Base-by-base conservation (phyloP, 37 sponge, comb jelly and placozoan species). In the Geodia barretti region DNA sequence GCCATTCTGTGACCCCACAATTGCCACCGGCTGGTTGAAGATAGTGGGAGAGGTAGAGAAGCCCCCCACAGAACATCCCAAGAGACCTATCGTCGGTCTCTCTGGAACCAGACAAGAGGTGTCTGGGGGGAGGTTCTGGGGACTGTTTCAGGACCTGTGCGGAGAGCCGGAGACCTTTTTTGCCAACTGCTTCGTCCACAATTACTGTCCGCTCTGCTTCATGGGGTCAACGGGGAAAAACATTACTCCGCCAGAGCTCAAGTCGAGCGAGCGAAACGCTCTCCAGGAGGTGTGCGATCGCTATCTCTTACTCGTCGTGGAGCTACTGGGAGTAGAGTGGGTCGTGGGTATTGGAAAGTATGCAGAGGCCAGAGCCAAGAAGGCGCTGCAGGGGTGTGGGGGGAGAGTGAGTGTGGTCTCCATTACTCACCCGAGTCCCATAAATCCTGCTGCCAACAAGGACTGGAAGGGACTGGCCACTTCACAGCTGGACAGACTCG, bases 151-250 rank as follows among this genome's bases (percentile, higher is more conserved):
- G 47, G 38, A 63, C 21, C 64, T 92, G 2, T 90, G 91, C 81
- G 80, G 75, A n/a, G 58, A 67, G 14, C 86, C 93, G 8, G 70
- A 84, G 1, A 28, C 20, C 1, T 88, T 88, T 72, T 92, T 92
- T 70, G 81, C 26, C 24, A 88, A 84, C 78, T 88, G 93, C 60
- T 92, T 79, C 47, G 93, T 92, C 4, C 86, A 88, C 76, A 92
- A 92, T 60, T 92, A 92, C 82, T 92, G 93, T 62, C 89, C 93
- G 0, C 68, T 87, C 9, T 88, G 93, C 38, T 92, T 88, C 78
- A 88, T 92, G 89, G 54, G 76, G 0, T 62, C 70, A n/a, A 54
- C 70, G 20, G 93, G 93, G 20, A 92, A 92, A 67, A 92, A 92
- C 68, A 64, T 92, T 41, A 92, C 93, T 37, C 93, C 93, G 62